Percentiles rank a stretch among this genome's conserved stretches.
Evolutionary conservation across 37 sponge, comb jelly and placozoan genomes (phyloP).

Genomic region (Bolinopsis microptera): DNA sequence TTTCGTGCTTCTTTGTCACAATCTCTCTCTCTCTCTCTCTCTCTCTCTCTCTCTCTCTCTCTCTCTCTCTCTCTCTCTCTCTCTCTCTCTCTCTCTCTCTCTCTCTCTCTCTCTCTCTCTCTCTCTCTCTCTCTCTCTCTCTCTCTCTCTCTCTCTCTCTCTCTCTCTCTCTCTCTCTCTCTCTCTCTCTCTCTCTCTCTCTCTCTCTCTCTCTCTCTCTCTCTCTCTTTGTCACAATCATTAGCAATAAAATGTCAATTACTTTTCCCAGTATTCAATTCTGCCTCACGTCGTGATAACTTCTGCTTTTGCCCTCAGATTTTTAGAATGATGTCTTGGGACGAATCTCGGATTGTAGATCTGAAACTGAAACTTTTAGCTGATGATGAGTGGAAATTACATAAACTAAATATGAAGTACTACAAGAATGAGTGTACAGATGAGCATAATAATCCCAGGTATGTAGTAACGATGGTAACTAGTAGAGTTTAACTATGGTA

Average conservation of each 20-base stretch:
- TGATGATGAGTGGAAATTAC: slow-evolving; percentile 45
- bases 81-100: slow-evolving; percentile 36
- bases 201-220: slow-evolving; percentile 17
- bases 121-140: slow-evolving; percentile 13
- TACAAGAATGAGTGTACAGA: background rate
- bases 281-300: too few species aligned
- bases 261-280: background rate
- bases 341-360: background rate
- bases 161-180: slow-evolving; percentile 62
- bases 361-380: background rate
- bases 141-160: slow-evolving; percentile 61
- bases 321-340: slow-evolving; percentile 38
- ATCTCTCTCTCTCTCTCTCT: slow-evolving; percentile 23
- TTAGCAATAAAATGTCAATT: background rate
- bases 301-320: too few species aligned
- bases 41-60: slow-evolving; percentile 51
- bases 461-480: too few species aligned
- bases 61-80: slow-evolving; percentile 59
- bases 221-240: background rate
- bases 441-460: background rate
- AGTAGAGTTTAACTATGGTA: too few species aligned
- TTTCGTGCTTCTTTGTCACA: too few species aligned
- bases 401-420: background rate
- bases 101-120: slow-evolving; percentile 29
- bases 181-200: slow-evolving; percentile 36